phyloP scores from a whole-genome alignment of 2,113 vertebrate genomes.

The Malurus melanocephalus region DNA sequence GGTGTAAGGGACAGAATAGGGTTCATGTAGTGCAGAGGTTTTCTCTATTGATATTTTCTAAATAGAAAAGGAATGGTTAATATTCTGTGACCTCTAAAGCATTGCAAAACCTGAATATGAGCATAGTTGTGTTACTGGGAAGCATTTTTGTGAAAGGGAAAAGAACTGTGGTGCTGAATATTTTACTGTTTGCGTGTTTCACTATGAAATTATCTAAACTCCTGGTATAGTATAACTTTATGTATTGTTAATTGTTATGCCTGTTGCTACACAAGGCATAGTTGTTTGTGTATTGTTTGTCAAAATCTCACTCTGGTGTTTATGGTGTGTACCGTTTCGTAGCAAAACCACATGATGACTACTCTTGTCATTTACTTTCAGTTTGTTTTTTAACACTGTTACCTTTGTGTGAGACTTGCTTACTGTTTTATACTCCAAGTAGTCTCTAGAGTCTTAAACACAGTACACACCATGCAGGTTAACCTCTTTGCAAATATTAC shows the following conservation, averaged over 20 bases:
- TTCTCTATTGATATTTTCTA: background rate
- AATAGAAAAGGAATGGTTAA: background rate
- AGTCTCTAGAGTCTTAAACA: background rate
- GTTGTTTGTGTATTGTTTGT: background rate
- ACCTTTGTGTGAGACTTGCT: background rate
- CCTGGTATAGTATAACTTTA: background rate
- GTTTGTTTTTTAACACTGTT: background rate
- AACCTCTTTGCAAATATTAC: background rate
- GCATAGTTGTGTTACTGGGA: background rate
- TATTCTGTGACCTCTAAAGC: background rate
- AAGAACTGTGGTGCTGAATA: background rate
- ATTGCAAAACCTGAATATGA: background rate
- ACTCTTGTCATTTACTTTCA: background rate
- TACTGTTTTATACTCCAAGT: background rate
- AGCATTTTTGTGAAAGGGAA: background rate
- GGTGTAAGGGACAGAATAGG: background rate
- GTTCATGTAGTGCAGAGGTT: background rate
- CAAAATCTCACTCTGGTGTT: background rate
- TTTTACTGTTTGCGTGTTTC: background rate
- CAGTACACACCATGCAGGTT: background rate
- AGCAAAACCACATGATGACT: background rate
- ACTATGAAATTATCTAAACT: background rate
- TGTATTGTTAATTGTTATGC: background rate
- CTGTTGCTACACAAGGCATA: background rate
- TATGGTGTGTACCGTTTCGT: background rate